These are phyloP conservation scores for Orussus abietinus DNA, from an alignment of 1,140 invertebrate species.

Conservation along the genomic window DNA sequence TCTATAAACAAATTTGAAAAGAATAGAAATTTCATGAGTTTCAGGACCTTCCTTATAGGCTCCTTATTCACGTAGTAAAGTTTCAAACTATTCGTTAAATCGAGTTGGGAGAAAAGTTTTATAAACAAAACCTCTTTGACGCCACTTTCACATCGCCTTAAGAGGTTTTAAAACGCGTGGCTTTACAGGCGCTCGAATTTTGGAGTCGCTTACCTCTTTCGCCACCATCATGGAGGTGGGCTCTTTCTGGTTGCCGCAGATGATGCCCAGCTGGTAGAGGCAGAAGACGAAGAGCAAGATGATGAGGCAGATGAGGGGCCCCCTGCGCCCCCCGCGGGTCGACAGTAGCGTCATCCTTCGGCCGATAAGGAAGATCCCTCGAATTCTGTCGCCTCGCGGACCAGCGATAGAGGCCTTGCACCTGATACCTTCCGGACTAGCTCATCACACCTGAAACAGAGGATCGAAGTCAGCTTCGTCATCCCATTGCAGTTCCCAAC, in stretches of 20 bases:
- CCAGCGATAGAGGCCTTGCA: background rate
- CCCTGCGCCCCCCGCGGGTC: conserved; percentile 36
- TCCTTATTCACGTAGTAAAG: too few relatives aligned
- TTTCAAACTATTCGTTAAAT: too few relatives aligned
- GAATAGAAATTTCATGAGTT: too few relatives aligned
- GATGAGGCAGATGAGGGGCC: conserved; percentile 41
- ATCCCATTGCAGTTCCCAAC: too few relatives aligned
- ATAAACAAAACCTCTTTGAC: too few relatives aligned
- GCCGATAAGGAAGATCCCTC: conserved; percentile 4
- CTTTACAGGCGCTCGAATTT: too few relatives aligned
- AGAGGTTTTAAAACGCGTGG: too few relatives aligned
- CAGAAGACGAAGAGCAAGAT: conserved; percentile 38
- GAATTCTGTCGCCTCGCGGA: background rate
- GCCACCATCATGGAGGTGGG: conserved; percentile 42
- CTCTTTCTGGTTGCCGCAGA: conserved; percentile 41
- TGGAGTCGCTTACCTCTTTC: conserved; percentile 41
- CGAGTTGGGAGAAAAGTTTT: too few relatives aligned
- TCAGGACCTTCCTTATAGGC: too few relatives aligned
- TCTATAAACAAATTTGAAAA: too few relatives aligned
- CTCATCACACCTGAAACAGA: conserved; percentile 25
- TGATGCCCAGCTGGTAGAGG: conserved; percentile 49
- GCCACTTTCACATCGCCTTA: too few relatives aligned
- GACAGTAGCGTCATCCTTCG: conserved; percentile 41
- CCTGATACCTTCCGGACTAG: conserved; percentile 14
- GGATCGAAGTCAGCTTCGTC: too few relatives aligned